Base-by-base conservation (phyloP, 2,797 vertebrate genomes). In the Gallirallus australis region DNA sequence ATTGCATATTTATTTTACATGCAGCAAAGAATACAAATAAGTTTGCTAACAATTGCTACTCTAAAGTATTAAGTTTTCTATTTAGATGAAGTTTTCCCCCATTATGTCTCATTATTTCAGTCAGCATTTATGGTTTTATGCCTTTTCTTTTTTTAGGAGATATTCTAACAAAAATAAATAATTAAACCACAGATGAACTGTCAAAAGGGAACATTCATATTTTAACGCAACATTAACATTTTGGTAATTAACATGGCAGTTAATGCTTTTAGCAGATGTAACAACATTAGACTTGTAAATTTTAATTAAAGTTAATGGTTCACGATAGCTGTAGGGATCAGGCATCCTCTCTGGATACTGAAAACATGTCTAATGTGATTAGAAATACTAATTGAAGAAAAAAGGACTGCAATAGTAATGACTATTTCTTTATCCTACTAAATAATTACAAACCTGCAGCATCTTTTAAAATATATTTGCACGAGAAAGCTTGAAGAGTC, bases 251-350 rank as follows among this genome's bases (percentile, higher is more conserved):
- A 98, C 98, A 98, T 98, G 96, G 98, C 98, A 98, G 97, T 97
- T 98, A 98, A 98, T 97, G 97, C 98, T 97, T 98, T 98, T 97
- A 98, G 98, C 98, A 98, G 97, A 98, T 98, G 97, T 98, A 98
- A 98, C 97, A 98, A 98, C 97, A 98, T 98, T 98, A 98, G 97
- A 98, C 98, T 98, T 98, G 97, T 98, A 98, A 98, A 98, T 98
- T 98, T 98, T 98, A 98, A 98, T 98, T 98, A 98, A 97, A 98
- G 97, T 97, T 98, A 98, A 98, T 98, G 98, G 98, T 98, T 98
- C 98, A 96, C 92, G 97, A 97, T 98, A 97, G 97, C 98, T 98
- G 97, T 97, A 97, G 98, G 98, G 98, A 98, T 97, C 97, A 97
- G 96, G 93, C 97, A 93, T 97, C 96, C 98, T 98, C 98, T 98